These are phyloP conservation scores for Phylloscopus trochilus DNA, from an alignment of 2,113 vertebrate species.

Conservation along the genomic window DNA sequence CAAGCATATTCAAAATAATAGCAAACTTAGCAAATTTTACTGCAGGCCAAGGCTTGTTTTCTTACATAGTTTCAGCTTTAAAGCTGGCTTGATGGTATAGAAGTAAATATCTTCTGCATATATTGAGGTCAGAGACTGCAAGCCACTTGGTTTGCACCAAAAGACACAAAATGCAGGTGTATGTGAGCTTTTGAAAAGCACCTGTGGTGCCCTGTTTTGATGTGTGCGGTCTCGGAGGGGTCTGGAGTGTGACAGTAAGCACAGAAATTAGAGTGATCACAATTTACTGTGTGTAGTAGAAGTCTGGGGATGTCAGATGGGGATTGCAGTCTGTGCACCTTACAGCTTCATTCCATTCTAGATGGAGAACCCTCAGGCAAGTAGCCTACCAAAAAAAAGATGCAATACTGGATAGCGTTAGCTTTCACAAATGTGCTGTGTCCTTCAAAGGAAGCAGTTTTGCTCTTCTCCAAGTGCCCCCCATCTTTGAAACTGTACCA, in stretches of 20 bases:
- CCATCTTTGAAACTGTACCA: not conserved
- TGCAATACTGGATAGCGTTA: accelerated
- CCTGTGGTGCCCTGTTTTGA: not conserved
- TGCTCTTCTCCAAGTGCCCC: not conserved
- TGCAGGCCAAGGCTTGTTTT: not conserved
- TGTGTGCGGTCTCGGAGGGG: not conserved
- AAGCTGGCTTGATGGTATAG: not conserved
- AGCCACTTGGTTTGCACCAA: not conserved
- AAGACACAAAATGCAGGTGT: not conserved
- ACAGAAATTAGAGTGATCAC: not conserved
- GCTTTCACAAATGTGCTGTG: not conserved
- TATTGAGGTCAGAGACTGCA: not conserved
- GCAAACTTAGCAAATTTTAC: not conserved
- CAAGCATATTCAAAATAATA: not conserved
- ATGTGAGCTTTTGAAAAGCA: not conserved
- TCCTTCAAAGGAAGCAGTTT: not conserved
- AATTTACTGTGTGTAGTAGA: not conserved
- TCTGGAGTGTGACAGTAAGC: not conserved
- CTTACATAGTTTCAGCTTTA: not conserved
- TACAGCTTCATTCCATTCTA: not conserved
- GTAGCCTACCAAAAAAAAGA: not conserved
- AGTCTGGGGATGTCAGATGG: not conserved
- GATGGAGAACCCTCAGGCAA: not conserved
- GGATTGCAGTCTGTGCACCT: not conserved
- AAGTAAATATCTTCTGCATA: not conserved